Base-by-base conservation (phyloP, 2,113 vertebrate genomes). In the Vulpes ferrilata region DNA sequence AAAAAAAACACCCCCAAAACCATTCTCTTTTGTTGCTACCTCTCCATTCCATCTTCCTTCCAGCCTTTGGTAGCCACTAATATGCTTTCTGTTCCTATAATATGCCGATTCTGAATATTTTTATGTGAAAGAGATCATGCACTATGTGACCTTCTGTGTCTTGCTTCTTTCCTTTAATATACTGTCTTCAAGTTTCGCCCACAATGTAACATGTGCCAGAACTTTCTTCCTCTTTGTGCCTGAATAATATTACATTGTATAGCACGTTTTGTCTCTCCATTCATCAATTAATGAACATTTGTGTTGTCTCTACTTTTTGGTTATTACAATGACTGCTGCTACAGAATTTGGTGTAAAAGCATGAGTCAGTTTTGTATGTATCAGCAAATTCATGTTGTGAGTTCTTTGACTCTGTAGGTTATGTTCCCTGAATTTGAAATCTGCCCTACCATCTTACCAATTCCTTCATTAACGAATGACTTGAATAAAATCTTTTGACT, bases 121-220 rank as follows among this genome's bases (percentile, higher is more conserved):
- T 69, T 62, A 51, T 38, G 27, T 20, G 30, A 55, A 30, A 30
- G 22, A n/a, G 64, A 17, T 69, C 51, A 16, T 7, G 16, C 4
- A 20, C 19, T 2, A 4, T 51, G 67, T 4, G 15, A 25, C 5
- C 9, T 69, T 73, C 51, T 51, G 38, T 38, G 23, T 88, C 30
- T 60, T 22, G 51, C 15, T 80, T 80, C 38, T 67, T 30, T 60
- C 51, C 35, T 74, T 69, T 32, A 10, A 7, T 2, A n/a, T 32
- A 15, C n/a, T 13, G 30, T 35, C 10, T 71, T 88, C 74, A 88
- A 48, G 84, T 7, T 71, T 69, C 22, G 6, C 38, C 32, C 11
- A 53, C 1, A 1, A 2, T 35, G 30, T 27, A 51, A 30, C 3
- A 12, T 22, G 30, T 7, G 53, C 57, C 11, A 27, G 12, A 2